Evolutionary conservation across 1,140 invertebrate genomes (phyloP).

Genomic region (Zelostemma sp.): DNA sequence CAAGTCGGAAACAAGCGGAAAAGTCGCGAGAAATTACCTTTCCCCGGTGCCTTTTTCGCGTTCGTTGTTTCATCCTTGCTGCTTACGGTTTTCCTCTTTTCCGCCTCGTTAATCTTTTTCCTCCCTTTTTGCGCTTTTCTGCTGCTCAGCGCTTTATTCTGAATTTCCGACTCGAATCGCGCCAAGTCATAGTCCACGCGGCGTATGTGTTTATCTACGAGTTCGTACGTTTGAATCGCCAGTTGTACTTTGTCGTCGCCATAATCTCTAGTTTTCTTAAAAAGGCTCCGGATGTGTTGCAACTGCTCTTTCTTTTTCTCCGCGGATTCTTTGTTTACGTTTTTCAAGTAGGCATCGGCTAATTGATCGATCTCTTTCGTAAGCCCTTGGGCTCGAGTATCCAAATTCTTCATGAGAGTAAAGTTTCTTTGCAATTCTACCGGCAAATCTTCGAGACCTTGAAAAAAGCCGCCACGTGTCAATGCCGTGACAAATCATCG

Average conservation of each 20-base stretch:
- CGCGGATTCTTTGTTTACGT: slow-evolving; percentile 71
- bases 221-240: slow-evolving; percentile 97
- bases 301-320: slow-evolving; percentile 89
- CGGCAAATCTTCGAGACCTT: slow-evolving; percentile 92
- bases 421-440: slow-evolving; percentile 96
- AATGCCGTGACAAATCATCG: no score
- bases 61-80: slow-evolving; percentile 73
- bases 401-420: slow-evolving; percentile 94
- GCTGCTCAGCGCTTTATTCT: slow-evolving; percentile 87
- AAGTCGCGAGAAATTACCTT: no score
- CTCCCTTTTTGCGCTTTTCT: slow-evolving; percentile 78
- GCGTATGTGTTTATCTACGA: slow-evolving; percentile 98
- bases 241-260: slow-evolving; percentile 98
- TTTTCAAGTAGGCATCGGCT: slow-evolving; percentile 86
- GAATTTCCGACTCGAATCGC: slow-evolving; percentile 96
- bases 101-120: slow-evolving; percentile 80
- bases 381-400: slow-evolving; percentile 88
- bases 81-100: slow-evolving; percentile 70
- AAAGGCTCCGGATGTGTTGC: slow-evolving; percentile 86
- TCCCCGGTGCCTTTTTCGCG: slow-evolving; percentile 79
- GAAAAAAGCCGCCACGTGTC: no score
- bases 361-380: slow-evolving; percentile 92
- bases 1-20: no score
- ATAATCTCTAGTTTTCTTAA: slow-evolving; percentile 93
- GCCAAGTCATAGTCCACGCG: slow-evolving; percentile 95